Evolutionary conservation across 2,888 invertebrate genomes (phyloP), one percentile per base, ranked within the genome.

Genomic region (Sinelater perroti): DNA sequence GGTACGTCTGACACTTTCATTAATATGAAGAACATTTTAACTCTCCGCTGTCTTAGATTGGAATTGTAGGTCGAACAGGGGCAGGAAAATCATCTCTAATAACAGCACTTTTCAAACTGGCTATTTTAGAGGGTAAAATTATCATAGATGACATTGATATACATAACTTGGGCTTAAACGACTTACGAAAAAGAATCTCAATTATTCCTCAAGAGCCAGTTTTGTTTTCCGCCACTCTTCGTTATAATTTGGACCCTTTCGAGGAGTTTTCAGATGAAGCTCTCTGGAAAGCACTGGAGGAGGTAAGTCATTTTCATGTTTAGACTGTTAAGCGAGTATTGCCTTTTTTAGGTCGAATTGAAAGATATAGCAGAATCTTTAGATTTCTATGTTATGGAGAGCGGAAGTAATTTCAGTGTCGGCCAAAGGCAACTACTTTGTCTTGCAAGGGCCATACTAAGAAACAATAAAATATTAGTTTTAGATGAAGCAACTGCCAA

Each of bases 401-500:
- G 91, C 8, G 94, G 94, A 0, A 79, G 83, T 2, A 93, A 93
- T 80, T 91, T 91, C 72, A 94, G 93, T 73, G 88, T 91, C 7
- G 95, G 95, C 0, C 93, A 96, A 77, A 81, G 93, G 35, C 95
- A 95, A 75, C 79, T 95, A 36, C 80, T 95, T 49, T 95, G 95
- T 72, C 79, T 95, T 53, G 95, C 94, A 5, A 82, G 93, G 64
- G 95, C 95, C 0, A 88, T 95, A 61, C 81, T 95, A 1, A 81
- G 89, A 31, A 87, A 89, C 68, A 90, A 89, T 69, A 88, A 85
- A 67, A 86, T 95, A 64, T 81, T 95, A 2, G 87, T 95, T 18
- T 79, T 95, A 33, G 95, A 95, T 69, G 95, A 95, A 79, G 95
- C 95, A 11, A 95, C 95, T 0, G 93, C 95, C 2, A 95, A 93